Evolutionary conservation across 2,888 invertebrate species (phyloP).

Genomic region (Ephialtes manifestator): DNA sequence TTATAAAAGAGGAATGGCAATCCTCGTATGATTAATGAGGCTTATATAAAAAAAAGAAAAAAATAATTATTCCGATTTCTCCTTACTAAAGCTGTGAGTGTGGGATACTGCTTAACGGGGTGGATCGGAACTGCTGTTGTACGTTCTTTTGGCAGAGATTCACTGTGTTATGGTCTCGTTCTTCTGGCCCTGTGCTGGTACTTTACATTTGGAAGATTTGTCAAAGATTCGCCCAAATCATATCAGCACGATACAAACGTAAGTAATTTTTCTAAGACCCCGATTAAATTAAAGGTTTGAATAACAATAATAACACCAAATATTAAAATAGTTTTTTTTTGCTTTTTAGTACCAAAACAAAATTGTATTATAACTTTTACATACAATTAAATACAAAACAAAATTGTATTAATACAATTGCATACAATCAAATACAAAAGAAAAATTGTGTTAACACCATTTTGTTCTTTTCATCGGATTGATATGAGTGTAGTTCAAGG

Average conservation of each 20-base stretch:
- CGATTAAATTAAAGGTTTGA: no score
- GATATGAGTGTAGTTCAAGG: no score
- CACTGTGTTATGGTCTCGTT: conserved; percentile 87
- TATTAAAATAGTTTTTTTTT: no score
- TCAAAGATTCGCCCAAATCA: conserved; percentile 87
- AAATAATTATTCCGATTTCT: neutral
- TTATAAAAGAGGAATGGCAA: neutral
- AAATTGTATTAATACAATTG: no score
- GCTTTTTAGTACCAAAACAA: no score
- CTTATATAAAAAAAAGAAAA: neutral
- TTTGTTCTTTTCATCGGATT: no score
- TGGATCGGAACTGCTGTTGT: conserved; percentile 87
- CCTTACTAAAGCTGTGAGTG: conserved; percentile 86
- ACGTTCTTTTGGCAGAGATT: conserved; percentile 87
- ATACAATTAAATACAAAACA: neutral
- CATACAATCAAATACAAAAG: no score
- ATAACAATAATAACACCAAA: no score
- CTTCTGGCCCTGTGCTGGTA: conserved; percentile 87
- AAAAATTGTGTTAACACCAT: no score
- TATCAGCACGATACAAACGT: conserved; percentile 85
- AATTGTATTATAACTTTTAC: neutral
- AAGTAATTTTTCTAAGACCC: conserved; percentile 72
- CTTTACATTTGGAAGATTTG: conserved; percentile 87
- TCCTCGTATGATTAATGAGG: neutral
- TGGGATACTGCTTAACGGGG: conserved; percentile 88